Base-by-base conservation (phyloP, 1,140 invertebrate species). In the Delia radicum region DNA sequence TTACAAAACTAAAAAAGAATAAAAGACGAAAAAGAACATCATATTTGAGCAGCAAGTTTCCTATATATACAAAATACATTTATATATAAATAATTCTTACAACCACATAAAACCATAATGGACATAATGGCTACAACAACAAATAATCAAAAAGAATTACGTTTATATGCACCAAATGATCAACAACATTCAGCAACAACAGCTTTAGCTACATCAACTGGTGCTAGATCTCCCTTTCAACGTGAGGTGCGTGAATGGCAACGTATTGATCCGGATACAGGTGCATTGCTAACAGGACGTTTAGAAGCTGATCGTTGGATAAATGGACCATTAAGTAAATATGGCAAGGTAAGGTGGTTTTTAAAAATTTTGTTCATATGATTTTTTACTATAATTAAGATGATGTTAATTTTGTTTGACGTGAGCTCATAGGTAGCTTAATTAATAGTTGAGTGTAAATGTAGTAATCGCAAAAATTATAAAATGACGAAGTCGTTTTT, bases 181-280 rank as follows among this genome's bases (percentile, higher is more conserved):
- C 71, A 71, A 13, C 33, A 72, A 46, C 42, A 13, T 18, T 48
- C 37, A 42, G n/a, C 61, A 62, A 13, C 62, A 2, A 18, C 33
- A 72, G 37, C 42, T 63, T 62, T 72, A 76, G 75, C 72, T 28
- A 55, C 69, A n/a, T 77, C 76, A 26, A 26, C 1, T 65, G 81
- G 79, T 74, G 75, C 79, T 72, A 76, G 83, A 76, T 82, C 85
- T 74, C 85, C 85, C 61, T 86, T 86, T 77, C 85, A 85, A 77
- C 80, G 85, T 6, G 85, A 86, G 79, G 83, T 86, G 80, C 84
- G 85, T 80, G 85, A 86, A 82, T 86, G 85, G 85, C 85, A 86
- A 82, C 83, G 83, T 80, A 81, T 86, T 77, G 85, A 86, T 82
- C 83, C 85, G 78, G 80, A 84, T 79, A 86, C 85, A 73, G 85